These are phyloP conservation scores for Amphipoea oculea DNA, from an alignment of 2,888 invertebrate species.

Conservation along the genomic window DNA sequence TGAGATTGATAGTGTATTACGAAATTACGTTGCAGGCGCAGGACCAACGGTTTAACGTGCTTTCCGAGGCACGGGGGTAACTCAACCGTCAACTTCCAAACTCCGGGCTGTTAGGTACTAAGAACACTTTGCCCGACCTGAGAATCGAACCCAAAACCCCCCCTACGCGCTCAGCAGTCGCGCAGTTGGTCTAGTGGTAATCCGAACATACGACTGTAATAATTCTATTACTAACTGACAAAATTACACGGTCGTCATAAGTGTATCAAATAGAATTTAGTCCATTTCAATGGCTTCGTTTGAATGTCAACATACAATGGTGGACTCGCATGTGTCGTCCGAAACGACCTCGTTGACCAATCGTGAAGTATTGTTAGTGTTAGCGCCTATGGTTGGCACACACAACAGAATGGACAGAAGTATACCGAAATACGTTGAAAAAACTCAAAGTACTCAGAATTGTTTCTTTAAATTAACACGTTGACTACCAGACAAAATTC, in stretches of 20 bases:
- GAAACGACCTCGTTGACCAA: constrained; percentile 37
- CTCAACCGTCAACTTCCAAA: neutral
- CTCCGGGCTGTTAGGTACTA: neutral
- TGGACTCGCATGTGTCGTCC: neutral
- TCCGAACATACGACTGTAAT: neutral
- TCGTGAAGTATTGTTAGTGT: constrained; percentile 25
- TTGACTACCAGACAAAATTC: no score
- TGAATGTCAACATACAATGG: constrained; percentile 29
- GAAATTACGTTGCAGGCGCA: no score
- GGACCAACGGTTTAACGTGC: no score
- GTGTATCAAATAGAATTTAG: neutral
- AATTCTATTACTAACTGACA: neutral
- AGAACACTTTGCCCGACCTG: neutral
- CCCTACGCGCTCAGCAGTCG: neutral
- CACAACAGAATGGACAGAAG: neutral
- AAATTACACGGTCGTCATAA: constrained; percentile 4
- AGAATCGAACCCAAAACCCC: neutral
- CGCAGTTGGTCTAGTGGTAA: neutral
- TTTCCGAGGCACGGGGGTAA: no score
- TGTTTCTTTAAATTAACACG: neutral
- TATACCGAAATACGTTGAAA: neutral
- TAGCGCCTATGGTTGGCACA: neutral
- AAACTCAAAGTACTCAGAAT: neutral
- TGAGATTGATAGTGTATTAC: no score
- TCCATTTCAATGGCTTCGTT: constrained; percentile 26